These are phyloP conservation scores for Anser brachyrhynchus DNA, from an alignment of 2,113 vertebrate genomes.

Conservation along the genomic window DNA sequence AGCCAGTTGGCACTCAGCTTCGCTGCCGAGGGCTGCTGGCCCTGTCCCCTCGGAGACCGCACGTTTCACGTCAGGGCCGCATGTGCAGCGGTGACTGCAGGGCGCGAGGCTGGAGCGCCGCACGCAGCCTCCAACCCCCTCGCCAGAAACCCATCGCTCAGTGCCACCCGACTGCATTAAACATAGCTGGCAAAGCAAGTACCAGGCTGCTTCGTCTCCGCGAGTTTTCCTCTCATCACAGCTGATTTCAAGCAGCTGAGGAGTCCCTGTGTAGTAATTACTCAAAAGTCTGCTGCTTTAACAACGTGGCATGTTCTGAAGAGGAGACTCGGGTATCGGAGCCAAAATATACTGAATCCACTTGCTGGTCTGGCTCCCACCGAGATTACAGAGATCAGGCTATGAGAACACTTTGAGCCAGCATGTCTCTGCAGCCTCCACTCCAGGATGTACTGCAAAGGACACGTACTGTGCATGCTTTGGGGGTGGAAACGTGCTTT, in stretches of 20 bases:
- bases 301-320: constrained; percentile 64
- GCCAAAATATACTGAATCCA: constrained; percentile 68
- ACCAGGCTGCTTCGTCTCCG: background rate
- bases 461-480: constrained; percentile 74
- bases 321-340: constrained; percentile 29
- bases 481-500: constrained; percentile 69
- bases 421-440: constrained; percentile 68
- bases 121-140: background rate
- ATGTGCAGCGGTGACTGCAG: background rate
- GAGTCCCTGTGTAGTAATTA: background rate
- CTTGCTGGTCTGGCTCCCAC: constrained; percentile 71
- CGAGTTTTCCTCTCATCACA: background rate
- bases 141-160: background rate
- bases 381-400: constrained; percentile 68
- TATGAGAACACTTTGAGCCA: constrained; percentile 69
- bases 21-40: background rate
- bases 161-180: background rate
- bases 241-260: background rate
- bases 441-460: constrained; percentile 68
- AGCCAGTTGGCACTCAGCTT: constrained; percentile 29
- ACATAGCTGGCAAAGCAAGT: background rate
- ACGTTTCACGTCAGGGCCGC: background rate
- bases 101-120: background rate
- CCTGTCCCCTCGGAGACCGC: background rate
- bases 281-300: constrained; percentile 41